phyloP scores from a whole-genome alignment of 30 jellyfish, hydroid and myxozoan species.

The Morbakka virulenta region DNA sequence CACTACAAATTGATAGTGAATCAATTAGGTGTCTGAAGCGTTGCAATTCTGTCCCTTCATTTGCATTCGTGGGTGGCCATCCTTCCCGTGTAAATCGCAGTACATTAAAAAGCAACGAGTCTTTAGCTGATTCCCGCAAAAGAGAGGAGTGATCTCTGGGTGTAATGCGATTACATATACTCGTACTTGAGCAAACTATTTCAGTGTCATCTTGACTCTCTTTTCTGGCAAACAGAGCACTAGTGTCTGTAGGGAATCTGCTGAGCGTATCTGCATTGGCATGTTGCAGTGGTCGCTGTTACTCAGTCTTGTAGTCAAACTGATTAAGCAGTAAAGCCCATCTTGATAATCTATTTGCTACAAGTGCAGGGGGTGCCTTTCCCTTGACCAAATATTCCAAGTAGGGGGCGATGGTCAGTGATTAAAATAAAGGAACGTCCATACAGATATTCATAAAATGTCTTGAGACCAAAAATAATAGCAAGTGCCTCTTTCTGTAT shows the following conservation, averaged over 20 bases:
- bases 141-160: conserved; percentile 5
- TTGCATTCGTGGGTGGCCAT: conserved; percentile 10
- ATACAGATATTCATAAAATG: conserved; percentile 16
- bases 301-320: conserved; percentile 7
- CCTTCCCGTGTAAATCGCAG: conserved; percentile 26
- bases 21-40: conserved; percentile 10
- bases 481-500: conserved; percentile 30
- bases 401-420: conserved; percentile 46
- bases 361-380: conserved; percentile 23
- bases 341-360: conserved; percentile 28
- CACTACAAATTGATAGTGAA: too few species aligned
- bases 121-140: conserved; percentile 15
- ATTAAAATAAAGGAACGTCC: conserved; percentile 22
- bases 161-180: conserved; percentile 3
- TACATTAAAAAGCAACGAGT: conserved; percentile 3
- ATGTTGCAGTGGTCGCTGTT: conserved; percentile 17
- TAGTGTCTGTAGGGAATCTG: conserved; percentile 7
- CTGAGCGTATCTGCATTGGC: conserved; percentile 46
- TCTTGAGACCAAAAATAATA: conserved; percentile 3
- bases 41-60: not conserved
- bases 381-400: conserved; percentile 21
- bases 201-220: conserved; percentile 2
- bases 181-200: not conserved
- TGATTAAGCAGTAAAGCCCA: conserved; percentile 46
- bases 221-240: conserved; percentile 10